A percentile compares a stretch with the other conserved stretches of the same genome.
Evolutionary conservation across 1,140 invertebrate genomes (phyloP).

Genomic region (Andrena cerasifolii): DNA sequence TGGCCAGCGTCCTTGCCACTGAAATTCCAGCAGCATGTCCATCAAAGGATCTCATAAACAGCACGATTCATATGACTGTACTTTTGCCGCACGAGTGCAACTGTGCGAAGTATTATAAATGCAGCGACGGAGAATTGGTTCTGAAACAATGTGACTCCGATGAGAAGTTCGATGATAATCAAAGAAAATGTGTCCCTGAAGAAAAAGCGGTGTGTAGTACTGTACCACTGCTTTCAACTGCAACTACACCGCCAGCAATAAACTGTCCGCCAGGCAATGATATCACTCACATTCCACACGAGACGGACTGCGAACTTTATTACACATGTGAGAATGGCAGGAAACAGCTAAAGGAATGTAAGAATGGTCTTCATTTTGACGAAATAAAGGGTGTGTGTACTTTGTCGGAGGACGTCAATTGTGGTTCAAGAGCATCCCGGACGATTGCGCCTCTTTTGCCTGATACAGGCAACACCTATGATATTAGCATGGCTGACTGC

Average conservation of each 20-base stretch:
- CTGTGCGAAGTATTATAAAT: slow-evolving; percentile 83
- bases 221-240: not conserved
- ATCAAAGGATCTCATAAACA: not conserved
- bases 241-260: fast-evolving
- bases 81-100: slow-evolving; percentile 80
- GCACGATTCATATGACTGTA: slow-evolving; percentile 62
- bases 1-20: no score
- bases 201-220: slow-evolving; percentile 74
- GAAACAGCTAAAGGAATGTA: slow-evolving; percentile 67
- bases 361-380: slow-evolving; percentile 76
- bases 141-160: slow-evolving; percentile 77
- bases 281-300: not conserved
- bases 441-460: no score
- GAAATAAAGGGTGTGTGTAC: not conserved
- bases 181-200: slow-evolving; percentile 80
- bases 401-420: slow-evolving; percentile 5
- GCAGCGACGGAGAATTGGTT: slow-evolving; percentile 79
- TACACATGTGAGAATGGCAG: slow-evolving; percentile 67
- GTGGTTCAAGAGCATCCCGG: not conserved
- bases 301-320: slow-evolving; percentile 67
- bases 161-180: slow-evolving; percentile 80
- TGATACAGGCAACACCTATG: not conserved
- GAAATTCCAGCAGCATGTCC: slow-evolving; percentile 50
- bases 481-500: not conserved
- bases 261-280: not conserved